phyloP scores from a whole-genome alignment of 2,113 vertebrate species.

The Atractosteus spatula region DNA sequence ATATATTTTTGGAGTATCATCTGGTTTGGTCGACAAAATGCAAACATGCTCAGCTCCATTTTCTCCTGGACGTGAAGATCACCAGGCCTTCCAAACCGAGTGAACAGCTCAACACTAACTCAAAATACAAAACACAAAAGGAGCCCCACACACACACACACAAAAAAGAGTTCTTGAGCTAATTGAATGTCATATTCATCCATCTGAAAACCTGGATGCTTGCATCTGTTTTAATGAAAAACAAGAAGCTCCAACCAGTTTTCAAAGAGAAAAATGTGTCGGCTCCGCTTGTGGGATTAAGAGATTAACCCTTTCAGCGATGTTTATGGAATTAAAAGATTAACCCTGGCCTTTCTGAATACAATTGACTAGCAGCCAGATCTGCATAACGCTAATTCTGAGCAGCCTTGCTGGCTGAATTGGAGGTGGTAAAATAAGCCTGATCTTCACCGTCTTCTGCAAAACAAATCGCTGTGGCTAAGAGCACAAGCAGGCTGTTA shows the following conservation, averaged over 20 bases:
- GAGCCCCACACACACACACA: background rate
- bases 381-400: no score
- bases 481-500: no score
- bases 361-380: background rate
- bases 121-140: constrained; percentile 7
- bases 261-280: background rate
- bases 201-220: background rate
- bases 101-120: background rate
- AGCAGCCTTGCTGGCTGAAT: no score
- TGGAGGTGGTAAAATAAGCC: no score
- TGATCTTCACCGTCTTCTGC: no score
- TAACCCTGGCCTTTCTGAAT: constrained; percentile 1
- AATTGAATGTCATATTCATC: constrained; percentile 6
- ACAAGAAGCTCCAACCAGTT: background rate
- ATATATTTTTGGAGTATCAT: background rate
- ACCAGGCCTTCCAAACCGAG: background rate
- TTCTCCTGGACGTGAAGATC: background rate
- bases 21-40: background rate
- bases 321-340: background rate
- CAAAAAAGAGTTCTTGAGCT: background rate
- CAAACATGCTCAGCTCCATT: no score
- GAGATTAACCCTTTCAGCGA: constrained; percentile 8
- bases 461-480: no score
- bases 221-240: constrained; percentile 8
- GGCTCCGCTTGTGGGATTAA: background rate